A percentile compares a stretch with the other conserved stretches of the same genome.
Evolutionary conservation across 2,888 invertebrate species (phyloP).

Genomic region (Caradrina kadenii): DNA sequence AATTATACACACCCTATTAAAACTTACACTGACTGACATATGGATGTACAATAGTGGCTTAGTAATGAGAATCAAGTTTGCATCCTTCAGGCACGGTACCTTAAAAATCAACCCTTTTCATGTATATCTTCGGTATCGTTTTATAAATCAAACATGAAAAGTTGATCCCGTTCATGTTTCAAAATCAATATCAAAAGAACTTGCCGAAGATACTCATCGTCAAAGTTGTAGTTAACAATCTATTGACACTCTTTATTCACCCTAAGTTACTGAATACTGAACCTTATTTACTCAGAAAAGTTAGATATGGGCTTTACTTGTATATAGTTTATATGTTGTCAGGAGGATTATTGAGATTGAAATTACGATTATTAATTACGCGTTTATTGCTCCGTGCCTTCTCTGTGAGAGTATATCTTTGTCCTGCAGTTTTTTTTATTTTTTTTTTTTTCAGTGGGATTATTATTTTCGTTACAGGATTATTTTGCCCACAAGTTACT

Average conservation of each 20-base stretch:
- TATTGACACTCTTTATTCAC: constrained; percentile 37
- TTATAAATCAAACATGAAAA: constrained; percentile 34
- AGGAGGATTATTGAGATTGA: neutral
- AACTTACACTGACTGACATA: no score
- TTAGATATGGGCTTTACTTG: constrained; percentile 9
- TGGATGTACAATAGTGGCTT: no score
- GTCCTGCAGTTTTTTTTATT: no score
- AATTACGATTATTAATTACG: neutral
- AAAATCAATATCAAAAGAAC: constrained; percentile 38
- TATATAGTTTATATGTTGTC: constrained; percentile 6
- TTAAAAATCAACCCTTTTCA: neutral
- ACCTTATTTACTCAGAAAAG: constrained; percentile 36
- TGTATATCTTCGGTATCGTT: neutral
- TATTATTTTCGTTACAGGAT: no score
- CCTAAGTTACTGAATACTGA: constrained; percentile 12
- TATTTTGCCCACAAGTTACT: no score
- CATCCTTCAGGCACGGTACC: no score
- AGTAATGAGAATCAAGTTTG: no score
- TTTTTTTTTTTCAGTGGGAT: no score
- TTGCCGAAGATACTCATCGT: constrained; percentile 12
- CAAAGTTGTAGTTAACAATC: constrained; percentile 22
- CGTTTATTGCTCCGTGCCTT: no score
- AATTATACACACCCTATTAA: no score
- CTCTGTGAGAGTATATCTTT: no score
- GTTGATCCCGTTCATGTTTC: constrained; percentile 3